Evolutionary conservation across 2,113 vertebrate genomes (phyloP), one percentile per base, ranked within the genome.

Genomic region (Abramis brama): DNA sequence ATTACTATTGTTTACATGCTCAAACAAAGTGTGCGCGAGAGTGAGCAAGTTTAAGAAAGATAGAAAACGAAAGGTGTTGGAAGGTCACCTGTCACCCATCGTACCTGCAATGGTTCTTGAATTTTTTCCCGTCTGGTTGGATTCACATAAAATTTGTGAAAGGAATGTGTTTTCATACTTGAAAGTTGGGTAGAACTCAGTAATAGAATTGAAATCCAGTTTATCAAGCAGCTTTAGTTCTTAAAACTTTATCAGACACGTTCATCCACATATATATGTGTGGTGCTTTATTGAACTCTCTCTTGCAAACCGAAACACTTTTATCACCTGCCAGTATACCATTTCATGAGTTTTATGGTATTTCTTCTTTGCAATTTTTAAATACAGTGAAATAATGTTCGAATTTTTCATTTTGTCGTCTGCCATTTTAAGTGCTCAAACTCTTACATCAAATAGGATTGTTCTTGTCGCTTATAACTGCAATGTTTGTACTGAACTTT

Each of bases 1-100:
- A 45, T 81, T 9, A 82, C 60, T 81, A 19, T 30, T 68, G 60
- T 50, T 81, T 81, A n/a, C 60, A 33, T 81, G 60, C 2, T 81
- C 39, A 62, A 23, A 64, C 39, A 21, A 66, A 66, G 23, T 30
- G 25, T 47, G 43, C 21, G 43, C 1, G 79, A 12, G 60, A 25
- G 36, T 47, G 78, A 10, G 59, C 23, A 36, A 78, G 59, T 27
- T 60, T 12, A 17, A 21, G 33, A 80, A 57, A 57, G 50, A 57
- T 27, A 60, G 27, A 17, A 43, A 79, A 39, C 15, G n/a, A 80
- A 33, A 81, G 60, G 43, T 64, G 19, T 64, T 39, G 60, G 68
- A 68, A 81, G 60, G 23, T 12, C 77, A 39, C 10, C 4, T 47
- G 39, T 74, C 77, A 25, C 10, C 19, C 6, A 43, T 79, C 77